Evolutionary conservation across 2,797 vertebrate species (phyloP).

Genomic region (Mormyrus proboscirostris): DNA sequence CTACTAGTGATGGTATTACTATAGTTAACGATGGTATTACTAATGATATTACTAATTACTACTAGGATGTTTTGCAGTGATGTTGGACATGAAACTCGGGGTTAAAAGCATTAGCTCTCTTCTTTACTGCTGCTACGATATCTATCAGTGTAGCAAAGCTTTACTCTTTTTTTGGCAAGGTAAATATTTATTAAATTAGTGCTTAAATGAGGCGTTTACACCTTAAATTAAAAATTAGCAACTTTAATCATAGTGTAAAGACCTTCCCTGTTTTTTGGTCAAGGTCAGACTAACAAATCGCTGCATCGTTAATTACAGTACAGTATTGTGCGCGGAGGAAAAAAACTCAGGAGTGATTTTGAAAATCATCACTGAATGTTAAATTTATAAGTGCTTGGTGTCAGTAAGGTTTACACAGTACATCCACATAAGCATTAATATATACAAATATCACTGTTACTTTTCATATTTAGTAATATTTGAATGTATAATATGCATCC

Average conservation of each 20-base stretch:
- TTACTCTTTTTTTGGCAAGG: neutral
- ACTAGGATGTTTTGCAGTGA: neutral
- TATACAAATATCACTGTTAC: constrained; percentile 4
- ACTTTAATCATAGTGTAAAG: neutral
- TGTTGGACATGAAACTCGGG: neutral
- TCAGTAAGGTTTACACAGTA: neutral
- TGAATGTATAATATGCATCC: neutral
- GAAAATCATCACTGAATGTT: constrained; percentile 2
- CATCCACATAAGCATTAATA: neutral
- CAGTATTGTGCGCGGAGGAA: neutral
- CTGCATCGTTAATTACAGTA: neutral
- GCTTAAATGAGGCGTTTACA: neutral
- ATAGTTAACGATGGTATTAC: neutral
- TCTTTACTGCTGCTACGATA: neutral
- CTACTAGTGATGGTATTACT: neutral
- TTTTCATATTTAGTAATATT: neutral
- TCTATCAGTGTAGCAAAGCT: neutral
- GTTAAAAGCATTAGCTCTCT: neutral
- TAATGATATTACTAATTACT: neutral
- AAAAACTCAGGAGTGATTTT: neutral
- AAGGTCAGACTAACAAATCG: neutral
- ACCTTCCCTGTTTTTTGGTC: neutral
- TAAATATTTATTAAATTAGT: neutral
- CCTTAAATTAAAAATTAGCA: neutral
- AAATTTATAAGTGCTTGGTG: constrained; percentile 19